Evolutionary conservation across 2,888 invertebrate genomes (phyloP), one percentile per base, ranked within the genome.

Genomic region (Melanophora roralis): DNA sequence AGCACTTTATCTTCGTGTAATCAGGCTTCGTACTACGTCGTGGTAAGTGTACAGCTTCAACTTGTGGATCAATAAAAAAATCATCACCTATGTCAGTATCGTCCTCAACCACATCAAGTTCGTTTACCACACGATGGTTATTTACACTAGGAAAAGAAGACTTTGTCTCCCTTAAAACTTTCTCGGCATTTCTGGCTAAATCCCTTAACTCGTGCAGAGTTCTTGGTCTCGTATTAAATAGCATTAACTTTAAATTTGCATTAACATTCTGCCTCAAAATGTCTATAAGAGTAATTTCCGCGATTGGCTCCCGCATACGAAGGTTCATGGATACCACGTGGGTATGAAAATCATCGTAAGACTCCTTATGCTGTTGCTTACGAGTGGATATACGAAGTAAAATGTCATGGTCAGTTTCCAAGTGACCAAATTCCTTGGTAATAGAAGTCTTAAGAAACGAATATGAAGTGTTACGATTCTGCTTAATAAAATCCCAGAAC

Each of bases 321-420:
- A 19, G 14, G 27, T 55, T 67, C 67, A 67, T 67, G 2, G 51
- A 12, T 11, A 67, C 53, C n/a, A 67, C 1, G 3, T 12, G 9
- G 2, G 55, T 45, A 23, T 59, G 59, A 11, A 69, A 57, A 6
- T 57, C 64, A 21, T 69, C 55, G 57, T 69, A 71, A 12, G 34
- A 45, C 36, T 71, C 60, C 19, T 49, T 57, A 19, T 9, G 14
- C 9, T 49, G 47, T 16, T 71, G 60, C 16, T 60, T 71, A 16
- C 59, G 7, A 14, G 34, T 16, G 5, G 49, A 60, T 6, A 71
- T 38, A 14, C 36, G 45, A 36, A 71, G 59, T 45, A 71, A 14
- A 7, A 71, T 40, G n/a, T 69, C 69, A 23, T 69, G 57, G 11
- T 69, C 69, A 1, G 57, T 43, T 14, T 69, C 69, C 32, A 68